Base-by-base conservation (phyloP, 2,797 vertebrate species). In the Sebastes dallii region DNA sequence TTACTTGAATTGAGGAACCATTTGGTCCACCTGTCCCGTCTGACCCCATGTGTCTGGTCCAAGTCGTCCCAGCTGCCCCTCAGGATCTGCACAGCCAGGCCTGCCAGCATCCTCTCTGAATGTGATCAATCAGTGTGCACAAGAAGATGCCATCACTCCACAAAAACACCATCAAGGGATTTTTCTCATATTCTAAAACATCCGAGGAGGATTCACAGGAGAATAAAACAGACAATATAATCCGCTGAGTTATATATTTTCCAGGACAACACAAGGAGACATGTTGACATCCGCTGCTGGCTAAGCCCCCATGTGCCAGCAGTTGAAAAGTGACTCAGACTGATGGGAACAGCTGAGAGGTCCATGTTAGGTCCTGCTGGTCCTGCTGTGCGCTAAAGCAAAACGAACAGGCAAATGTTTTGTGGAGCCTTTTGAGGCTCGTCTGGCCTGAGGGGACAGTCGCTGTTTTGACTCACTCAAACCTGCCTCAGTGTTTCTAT, bases 301-400 rank as follows among this genome's bases (percentile, higher is more conserved):
- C 50, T 71, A 68, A 77, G 52, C 68, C 34, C n/a, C 64, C 30
- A 3, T 59, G 71, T 64, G 34, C 30, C 85, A 27, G 74, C 58
- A 46, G 67, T 29, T 14, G 55, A 66, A 58, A 66, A 60, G 46
- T 84, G 85, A 81, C 77, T 85, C 65, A 58, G 88, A 91, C 60
- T 83, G 84, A 87, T 5, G 67, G 92, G 73, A 82, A 46, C 91
- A 93, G 91, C 89, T 92, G 90, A 88, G 62, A 24, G 52, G 66
- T 64, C 77, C 83, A 50, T 30, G 72, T 73, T 22, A 20, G 77
- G 72, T 65, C 87, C 82, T 13, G 46, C 76, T 75, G 83, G 70
- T 82, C 85, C 85, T 85, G 83, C 83, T 85, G 82, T 62, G 83
- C 79, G 75, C 64, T 54, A 61, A 46, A 74, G 27, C 73, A 14